Evolutionary conservation across 1,140 invertebrate species (phyloP), one percentile per base, ranked within the genome.

Genomic region (Hyposmocoma kahamanoa): DNA sequence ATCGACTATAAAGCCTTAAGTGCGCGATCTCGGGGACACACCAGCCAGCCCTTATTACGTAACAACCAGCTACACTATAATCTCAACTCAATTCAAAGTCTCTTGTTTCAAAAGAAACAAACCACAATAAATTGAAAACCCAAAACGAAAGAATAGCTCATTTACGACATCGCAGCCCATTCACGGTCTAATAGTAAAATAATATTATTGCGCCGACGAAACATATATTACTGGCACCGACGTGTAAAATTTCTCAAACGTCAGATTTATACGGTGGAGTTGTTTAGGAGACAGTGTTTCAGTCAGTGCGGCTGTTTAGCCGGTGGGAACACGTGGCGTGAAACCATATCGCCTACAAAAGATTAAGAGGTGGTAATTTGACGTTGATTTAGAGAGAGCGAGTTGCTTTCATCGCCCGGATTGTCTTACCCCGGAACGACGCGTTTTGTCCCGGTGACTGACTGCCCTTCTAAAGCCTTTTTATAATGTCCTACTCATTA

Each of bases 341-440:
- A 71, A 84, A 84, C 77, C 67, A 62, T 79, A 84, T 74, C 72
- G 69, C 61, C 64, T 55, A 73, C 74, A 69, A 75, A 72, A 76
- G 74, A 78, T 78, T 81, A 84, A 74, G 71, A 82, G 72, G 71
- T 79, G 81, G 81, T 84, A 82, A 82, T 84, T 79, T 84, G 81
- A 84, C 81, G 55, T 82, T 84, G 81, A 84, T 82, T 81, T 84
- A 84, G 69, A 66, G 65, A 72, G 62, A 74, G 62, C 55, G 55
- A 63, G 56, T 46, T 51, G 63, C 72, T 78, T 74, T 80, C 77
- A 77, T 77, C 65, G 62, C 47, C 49, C 51, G 67, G 72, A 84
- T 84, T 84, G 77, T 81, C 76, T 81, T 80, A 77, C 76, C 47
- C 50, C 48, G 56, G 52, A 49, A 51, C 47, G 62, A 58, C 53